These are phyloP conservation scores for Drosophila lacteicornis DNA, from an alignment of 1,140 invertebrate genomes.

Conservation along the genomic window DNA sequence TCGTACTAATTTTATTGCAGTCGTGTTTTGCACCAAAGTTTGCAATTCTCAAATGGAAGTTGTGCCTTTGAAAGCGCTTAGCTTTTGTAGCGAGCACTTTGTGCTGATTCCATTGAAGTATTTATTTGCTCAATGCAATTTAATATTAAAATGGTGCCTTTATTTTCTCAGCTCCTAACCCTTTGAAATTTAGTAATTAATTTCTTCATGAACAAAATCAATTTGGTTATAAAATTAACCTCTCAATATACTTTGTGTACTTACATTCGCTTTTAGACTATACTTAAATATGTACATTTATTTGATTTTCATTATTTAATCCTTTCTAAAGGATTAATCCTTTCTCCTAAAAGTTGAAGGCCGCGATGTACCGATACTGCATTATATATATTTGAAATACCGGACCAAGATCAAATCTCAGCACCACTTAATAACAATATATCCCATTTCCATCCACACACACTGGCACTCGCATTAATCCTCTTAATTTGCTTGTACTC, in stretches of 20 bases:
- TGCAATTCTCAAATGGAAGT: neutral
- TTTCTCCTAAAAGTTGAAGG: neutral
- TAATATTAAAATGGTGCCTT: no score
- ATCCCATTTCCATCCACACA: neutral
- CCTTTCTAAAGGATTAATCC: no score
- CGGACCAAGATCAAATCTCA: neutral
- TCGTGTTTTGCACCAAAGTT: slow-evolving; percentile 23
- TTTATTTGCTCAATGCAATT: no score
- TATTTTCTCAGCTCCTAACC: no score
- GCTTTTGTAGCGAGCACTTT: neutral
- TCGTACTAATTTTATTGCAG: slow-evolving; percentile 28
- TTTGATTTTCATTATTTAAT: no score
- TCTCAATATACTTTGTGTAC: no score
- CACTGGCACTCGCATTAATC: neutral
- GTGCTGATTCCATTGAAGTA: neutral
- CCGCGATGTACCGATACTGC: no score
- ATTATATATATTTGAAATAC: neutral
- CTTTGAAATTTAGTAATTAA: no score
- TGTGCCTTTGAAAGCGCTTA: neutral
- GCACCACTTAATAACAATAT: neutral
- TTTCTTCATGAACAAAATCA: no score
- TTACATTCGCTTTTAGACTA: no score
- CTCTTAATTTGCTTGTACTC: slow-evolving; percentile 34
- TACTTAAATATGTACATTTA: no score
- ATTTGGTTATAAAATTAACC: no score